Percentiles rank a stretch among this genome's conserved stretches.
phyloP scores from a whole-genome alignment of 1,140 invertebrate species.

The Drosophila pruinosa region DNA sequence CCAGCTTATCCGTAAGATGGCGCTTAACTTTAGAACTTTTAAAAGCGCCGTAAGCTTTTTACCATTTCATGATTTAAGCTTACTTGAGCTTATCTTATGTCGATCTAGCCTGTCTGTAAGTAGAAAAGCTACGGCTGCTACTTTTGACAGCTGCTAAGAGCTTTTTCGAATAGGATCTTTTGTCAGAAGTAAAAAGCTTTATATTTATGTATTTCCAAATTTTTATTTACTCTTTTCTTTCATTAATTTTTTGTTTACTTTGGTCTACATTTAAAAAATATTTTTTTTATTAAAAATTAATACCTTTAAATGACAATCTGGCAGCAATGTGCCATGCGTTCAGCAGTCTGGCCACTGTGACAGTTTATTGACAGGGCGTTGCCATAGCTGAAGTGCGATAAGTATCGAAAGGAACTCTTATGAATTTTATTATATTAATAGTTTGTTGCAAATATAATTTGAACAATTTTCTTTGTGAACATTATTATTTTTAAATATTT shows the following conservation, averaged over 20 bases:
- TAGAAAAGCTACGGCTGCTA: too few relatives aligned
- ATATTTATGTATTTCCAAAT: too few relatives aligned
- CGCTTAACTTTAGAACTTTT: not conserved
- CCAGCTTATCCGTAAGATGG: not conserved
- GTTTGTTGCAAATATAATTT: too few relatives aligned
- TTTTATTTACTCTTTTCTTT: too few relatives aligned
- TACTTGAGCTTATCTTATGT: not conserved
- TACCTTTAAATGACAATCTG: not conserved
- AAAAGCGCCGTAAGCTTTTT: not conserved
- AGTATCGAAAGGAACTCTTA: not conserved
- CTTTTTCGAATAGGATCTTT: too few relatives aligned
- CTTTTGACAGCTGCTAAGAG: too few relatives aligned
- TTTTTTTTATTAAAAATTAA: too few relatives aligned
- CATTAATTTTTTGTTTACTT: too few relatives aligned
- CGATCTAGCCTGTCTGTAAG: not conserved
- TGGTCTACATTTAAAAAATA: too few relatives aligned
- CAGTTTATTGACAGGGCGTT: not conserved
- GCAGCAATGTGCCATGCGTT: not conserved
- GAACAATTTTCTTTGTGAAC: too few relatives aligned
- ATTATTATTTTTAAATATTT: too few relatives aligned
- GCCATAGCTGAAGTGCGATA: not conserved
- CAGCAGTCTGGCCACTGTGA: not conserved
- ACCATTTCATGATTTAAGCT: not conserved
- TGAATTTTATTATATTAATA: not conserved
- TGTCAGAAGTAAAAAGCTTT: too few relatives aligned